Percentiles rank a stretch among this genome's conserved stretches.
These are phyloP conservation scores for Holacanthus passer DNA, from an alignment of 2,113 vertebrate species.

Conservation along the genomic window DNA sequence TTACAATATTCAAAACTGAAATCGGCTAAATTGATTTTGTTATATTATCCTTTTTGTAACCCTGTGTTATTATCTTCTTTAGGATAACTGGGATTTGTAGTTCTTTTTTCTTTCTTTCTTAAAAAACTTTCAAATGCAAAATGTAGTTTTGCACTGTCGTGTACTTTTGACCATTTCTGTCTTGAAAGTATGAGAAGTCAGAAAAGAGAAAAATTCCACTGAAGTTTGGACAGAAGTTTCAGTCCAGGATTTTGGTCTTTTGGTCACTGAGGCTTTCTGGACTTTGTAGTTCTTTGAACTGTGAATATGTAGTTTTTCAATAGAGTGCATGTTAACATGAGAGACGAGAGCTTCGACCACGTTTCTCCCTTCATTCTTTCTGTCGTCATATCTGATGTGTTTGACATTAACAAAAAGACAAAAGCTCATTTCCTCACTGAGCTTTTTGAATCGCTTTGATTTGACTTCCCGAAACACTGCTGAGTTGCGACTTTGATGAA, in stretches of 20 bases:
- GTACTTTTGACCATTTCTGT: neutral
- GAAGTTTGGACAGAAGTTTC: neutral
- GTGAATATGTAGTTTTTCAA: neutral
- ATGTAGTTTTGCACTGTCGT: neutral
- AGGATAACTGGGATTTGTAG: slow-evolving; percentile 4
- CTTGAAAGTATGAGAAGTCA: neutral
- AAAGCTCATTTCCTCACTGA: neutral
- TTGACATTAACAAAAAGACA: neutral
- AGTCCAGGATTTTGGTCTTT: too few relatives aligned
- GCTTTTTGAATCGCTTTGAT: neutral
- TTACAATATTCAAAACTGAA: neutral
- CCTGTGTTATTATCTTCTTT: neutral
- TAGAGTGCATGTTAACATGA: neutral
- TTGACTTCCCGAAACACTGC: neutral
- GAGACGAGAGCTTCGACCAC: neutral
- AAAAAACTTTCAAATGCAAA: neutral
- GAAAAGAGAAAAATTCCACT: neutral
- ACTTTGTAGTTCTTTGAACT: neutral
- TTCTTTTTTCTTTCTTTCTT: neutral
- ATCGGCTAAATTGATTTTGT: neutral
- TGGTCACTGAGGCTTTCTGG: neutral
- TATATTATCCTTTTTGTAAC: neutral
- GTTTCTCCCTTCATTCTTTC: neutral
- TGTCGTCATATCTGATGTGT: neutral
- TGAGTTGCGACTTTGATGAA: too few relatives aligned